Evolutionary conservation across 2,113 vertebrate genomes (phyloP).

Genomic region (Heterotilapia buettikoferi): DNA sequence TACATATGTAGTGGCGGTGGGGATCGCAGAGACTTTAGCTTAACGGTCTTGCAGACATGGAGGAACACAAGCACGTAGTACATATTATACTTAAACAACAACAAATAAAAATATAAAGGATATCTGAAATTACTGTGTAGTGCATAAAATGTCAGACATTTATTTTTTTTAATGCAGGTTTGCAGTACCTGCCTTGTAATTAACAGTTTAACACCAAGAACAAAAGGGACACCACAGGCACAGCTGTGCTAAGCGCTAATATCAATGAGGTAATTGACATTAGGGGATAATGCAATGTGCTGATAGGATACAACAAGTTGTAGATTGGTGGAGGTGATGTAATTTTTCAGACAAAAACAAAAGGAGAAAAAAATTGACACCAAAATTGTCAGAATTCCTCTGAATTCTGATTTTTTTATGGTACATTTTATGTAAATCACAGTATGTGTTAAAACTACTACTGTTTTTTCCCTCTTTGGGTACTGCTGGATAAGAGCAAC

Average conservation of each 20-base stretch:
- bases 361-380: background rate
- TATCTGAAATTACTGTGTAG: background rate
- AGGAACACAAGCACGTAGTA: background rate
- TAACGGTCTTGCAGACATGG: background rate
- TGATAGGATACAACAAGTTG: background rate
- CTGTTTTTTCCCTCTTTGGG: background rate
- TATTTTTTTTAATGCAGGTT: background rate
- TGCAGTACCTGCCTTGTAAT: background rate
- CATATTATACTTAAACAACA: background rate
- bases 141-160: background rate
- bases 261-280: background rate
- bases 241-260: background rate
- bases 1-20: constrained; percentile 13
- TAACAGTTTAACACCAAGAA: background rate
- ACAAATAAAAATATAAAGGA: background rate
- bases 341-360: background rate
- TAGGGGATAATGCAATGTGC: background rate
- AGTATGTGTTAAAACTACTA: background rate
- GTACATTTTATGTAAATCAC: background rate
- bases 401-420: background rate
- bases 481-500: background rate
- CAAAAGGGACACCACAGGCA: background rate
- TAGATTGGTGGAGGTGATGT: background rate
- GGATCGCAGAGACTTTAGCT: constrained; percentile 13
- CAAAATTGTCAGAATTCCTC: background rate